phyloP scores from a whole-genome alignment of 2,113 vertebrate species.

The Prinia subflava region DNA sequence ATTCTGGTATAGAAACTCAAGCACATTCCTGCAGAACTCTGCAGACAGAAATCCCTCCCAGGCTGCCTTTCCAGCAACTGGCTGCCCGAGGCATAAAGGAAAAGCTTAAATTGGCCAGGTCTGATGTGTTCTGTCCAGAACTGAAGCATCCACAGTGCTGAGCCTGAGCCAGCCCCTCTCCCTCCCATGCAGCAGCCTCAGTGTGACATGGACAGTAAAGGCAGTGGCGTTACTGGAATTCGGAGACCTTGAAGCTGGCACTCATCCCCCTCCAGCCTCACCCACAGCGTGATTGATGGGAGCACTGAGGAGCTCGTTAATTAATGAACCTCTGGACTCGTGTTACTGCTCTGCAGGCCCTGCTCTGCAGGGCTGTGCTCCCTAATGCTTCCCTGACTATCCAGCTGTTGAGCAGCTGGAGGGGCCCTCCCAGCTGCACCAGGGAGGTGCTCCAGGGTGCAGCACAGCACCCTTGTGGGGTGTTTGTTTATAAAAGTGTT shows the following conservation, averaged over 20 bases:
- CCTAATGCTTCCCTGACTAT: not conserved
- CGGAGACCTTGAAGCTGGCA: not conserved
- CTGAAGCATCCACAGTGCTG: fast-evolving
- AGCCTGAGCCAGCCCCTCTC: not conserved
- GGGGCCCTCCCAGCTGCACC: not conserved
- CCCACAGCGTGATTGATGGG: fast-evolving
- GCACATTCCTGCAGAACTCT: not conserved
- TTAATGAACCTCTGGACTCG: not conserved
- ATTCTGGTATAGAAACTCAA: not conserved
- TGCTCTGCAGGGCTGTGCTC: not conserved
- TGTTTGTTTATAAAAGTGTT: not conserved
- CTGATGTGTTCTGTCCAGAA: not conserved
- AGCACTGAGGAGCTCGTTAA: not conserved
- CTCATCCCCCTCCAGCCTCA: not conserved
- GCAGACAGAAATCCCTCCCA: not conserved
- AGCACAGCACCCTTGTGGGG: not conserved
- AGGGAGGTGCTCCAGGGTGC: not conserved
- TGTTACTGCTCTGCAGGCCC: not conserved
- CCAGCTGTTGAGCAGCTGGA: not conserved
- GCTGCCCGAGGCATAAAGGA: not conserved
- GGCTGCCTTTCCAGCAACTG: not conserved
- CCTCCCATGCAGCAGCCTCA: not conserved
- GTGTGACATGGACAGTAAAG: not conserved
- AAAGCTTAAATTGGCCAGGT: not conserved
- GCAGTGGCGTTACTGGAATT: not conserved